Percentiles rank a stretch among this genome's conserved stretches.
phyloP scores from a whole-genome alignment of 1,140 invertebrate species.

The Neoseiulus cucumeris region DNA sequence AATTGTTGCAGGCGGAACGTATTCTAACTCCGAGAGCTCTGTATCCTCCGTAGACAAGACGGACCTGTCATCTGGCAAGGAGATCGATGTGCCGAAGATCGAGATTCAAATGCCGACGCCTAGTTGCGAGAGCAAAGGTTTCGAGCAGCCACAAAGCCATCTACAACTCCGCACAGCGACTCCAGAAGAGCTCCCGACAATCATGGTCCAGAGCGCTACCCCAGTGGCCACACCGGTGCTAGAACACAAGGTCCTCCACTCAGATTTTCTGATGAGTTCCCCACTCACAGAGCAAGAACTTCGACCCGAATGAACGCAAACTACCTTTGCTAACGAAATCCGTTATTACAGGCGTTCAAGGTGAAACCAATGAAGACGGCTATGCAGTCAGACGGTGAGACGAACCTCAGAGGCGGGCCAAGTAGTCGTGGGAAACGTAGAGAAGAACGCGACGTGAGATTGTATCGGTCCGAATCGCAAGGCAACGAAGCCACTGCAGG shows the following conservation, averaged over 20 bases:
- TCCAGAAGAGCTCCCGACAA: conserved; percentile 2
- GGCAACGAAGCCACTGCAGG: too few species aligned
- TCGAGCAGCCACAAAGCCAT: background rate
- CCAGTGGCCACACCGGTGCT: conserved; percentile 10
- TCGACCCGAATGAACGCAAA: too few species aligned
- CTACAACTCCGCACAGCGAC: background rate
- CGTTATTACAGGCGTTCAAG: too few species aligned
- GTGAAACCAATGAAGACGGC: too few species aligned
- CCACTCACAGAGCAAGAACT: too few species aligned
- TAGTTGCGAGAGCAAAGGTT: background rate
- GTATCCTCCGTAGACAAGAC: conserved; percentile 6
- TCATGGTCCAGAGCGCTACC: conserved; percentile 6
- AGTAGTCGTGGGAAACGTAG: too few species aligned
- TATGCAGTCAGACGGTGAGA: too few species aligned
- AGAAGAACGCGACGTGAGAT: too few species aligned
- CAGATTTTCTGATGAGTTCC: too few species aligned
- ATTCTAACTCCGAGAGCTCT: background rate
- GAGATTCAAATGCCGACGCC: conserved; percentile 5
- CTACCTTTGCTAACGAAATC: too few species aligned
- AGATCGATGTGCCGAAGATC: background rate
- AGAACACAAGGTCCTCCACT: background rate
- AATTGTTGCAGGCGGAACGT: background rate
- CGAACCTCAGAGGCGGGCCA: too few species aligned
- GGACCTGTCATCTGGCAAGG: conserved; percentile 1
- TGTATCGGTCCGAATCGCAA: too few species aligned